Evolutionary conservation across 1,140 invertebrate genomes (phyloP).

Genomic region (Pseudomyrmex concolor): DNA sequence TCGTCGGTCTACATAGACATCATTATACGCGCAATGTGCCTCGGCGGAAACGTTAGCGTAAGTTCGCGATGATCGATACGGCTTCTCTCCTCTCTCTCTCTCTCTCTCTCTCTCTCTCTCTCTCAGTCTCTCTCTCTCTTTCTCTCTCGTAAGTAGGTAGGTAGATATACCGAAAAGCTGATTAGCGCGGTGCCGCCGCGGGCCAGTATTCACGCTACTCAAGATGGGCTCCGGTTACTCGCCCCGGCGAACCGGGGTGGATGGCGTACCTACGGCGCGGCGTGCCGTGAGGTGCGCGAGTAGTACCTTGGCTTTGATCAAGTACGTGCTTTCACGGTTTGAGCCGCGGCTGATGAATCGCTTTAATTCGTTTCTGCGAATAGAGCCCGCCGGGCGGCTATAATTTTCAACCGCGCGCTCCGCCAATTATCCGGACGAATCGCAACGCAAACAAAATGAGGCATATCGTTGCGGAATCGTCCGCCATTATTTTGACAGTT

Average conservation of each 20-base stretch:
- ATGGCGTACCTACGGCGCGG: slow-evolving; percentile 12
- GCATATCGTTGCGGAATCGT: background rate
- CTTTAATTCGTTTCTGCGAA: slow-evolving; percentile 65
- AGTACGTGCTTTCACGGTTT: slow-evolving; percentile 68
- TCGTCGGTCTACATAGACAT: slow-evolving; percentile 7
- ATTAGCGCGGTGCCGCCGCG: slow-evolving; percentile 58
- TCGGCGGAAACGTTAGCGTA: slow-evolving; percentile 37
- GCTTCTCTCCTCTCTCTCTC: slow-evolving; percentile 26
- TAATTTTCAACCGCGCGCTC: slow-evolving; percentile 60
- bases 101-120: background rate
- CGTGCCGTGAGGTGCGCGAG: slow-evolving; percentile 49
- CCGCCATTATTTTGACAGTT: slow-evolving; percentile 4
- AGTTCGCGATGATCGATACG: slow-evolving; percentile 52
- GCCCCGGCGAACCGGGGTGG: slow-evolving; percentile 54
- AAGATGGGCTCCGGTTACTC: slow-evolving; percentile 69
- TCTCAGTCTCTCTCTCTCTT: too few species aligned
- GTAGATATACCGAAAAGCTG: slow-evolving; percentile 63
- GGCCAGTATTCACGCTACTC: slow-evolving; percentile 69
- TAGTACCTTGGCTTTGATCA: slow-evolving; percentile 66
- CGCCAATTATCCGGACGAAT: slow-evolving; percentile 62
- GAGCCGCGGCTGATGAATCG: slow-evolving; percentile 67
- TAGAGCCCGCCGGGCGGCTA: slow-evolving; percentile 50
- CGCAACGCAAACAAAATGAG: slow-evolving; percentile 36
- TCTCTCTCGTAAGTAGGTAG: too few species aligned
- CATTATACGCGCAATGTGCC: slow-evolving; percentile 6